Evolutionary conservation across 1,140 invertebrate genomes (phyloP), one percentile per base, ranked within the genome.

Genomic region (Odontomachus brunneus): DNA sequence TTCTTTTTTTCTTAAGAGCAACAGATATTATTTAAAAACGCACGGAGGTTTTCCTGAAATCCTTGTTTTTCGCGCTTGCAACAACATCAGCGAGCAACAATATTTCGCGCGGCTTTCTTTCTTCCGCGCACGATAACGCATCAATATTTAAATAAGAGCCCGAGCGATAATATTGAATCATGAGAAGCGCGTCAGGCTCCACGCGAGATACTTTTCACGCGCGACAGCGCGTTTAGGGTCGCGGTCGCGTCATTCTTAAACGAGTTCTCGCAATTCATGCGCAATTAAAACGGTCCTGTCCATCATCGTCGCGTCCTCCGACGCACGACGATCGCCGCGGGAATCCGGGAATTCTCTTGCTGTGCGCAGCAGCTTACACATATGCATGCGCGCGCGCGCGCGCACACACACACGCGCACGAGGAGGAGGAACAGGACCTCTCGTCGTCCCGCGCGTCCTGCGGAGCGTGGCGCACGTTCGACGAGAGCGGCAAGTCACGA

Each of bases 381-480:
- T 7, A 7, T 7, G 38, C 38, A 11, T 7, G 9, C 38, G 9
- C 9, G 9, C 38, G 9, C 38, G 9, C 38, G 9, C 38, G 9
- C 38, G 9, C 38, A 44, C 38, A 11, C 38, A 44, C 9, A 44
- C 38, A 7, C 38, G 9, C 38, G 9, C 4, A 44, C 3, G 3
- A 11, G 9, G 38, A 44, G 38, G 38, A 44, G 38, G 33, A 24
- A 48, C 38, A 48, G 60, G 53, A 49, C 29, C 12, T 38, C 62
- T 53, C 33, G 15, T 29, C 48, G 48, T 51, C 44, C 22, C 44
- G 44, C 22, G 44, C 60, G 73, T 53, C 75, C 63, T 44, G 51
- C 75, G 75, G 69, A 78, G 65, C 75, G 65, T 78, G 75, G 75
- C 75, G 75, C 75, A 51, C 69, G 63, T 78, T 69, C 75, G 75